These are phyloP conservation scores for Todiramphus saurophagus DNA, from an alignment of 2,113 vertebrate genomes.

Conservation along the genomic window DNA sequence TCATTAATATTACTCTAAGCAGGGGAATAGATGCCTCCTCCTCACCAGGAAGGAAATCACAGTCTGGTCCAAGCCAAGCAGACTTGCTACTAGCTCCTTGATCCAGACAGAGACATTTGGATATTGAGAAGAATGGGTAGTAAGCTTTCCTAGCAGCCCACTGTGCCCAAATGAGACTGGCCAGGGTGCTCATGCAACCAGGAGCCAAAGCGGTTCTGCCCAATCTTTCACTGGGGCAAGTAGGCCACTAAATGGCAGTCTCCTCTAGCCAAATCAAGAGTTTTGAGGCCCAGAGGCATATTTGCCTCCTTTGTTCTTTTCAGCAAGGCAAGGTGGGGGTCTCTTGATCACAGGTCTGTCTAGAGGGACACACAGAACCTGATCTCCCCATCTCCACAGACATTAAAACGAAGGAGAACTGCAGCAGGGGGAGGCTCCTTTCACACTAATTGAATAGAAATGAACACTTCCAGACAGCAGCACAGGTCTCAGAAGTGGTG, in stretches of 20 bases:
- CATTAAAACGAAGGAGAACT: neutral
- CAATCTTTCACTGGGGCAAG: neutral
- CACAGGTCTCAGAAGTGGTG: neutral
- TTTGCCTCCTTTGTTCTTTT: neutral
- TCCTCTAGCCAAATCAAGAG: neutral
- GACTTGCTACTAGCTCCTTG: neutral
- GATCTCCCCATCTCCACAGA: neutral
- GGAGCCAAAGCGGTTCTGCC: neutral
- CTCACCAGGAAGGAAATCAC: neutral
- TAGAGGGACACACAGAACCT: neutral
- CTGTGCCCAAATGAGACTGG: fast-evolving
- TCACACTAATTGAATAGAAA: neutral
- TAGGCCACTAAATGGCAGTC: neutral
- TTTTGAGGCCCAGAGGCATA: neutral
- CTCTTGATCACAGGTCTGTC: neutral
- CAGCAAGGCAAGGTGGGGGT: fast-evolving
- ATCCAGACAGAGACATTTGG: neutral
- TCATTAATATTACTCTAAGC: neutral
- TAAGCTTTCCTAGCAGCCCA: neutral
- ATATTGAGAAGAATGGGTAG: fast-evolving
- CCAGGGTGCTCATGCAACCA: neutral
- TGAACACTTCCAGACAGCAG: neutral
- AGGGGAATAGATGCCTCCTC: neutral
- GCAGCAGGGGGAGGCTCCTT: neutral
- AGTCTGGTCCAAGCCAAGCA: neutral